Conservation (phyloP, 2,113 vertebrate genomes). For the Crypturellus undulatus region DNA sequence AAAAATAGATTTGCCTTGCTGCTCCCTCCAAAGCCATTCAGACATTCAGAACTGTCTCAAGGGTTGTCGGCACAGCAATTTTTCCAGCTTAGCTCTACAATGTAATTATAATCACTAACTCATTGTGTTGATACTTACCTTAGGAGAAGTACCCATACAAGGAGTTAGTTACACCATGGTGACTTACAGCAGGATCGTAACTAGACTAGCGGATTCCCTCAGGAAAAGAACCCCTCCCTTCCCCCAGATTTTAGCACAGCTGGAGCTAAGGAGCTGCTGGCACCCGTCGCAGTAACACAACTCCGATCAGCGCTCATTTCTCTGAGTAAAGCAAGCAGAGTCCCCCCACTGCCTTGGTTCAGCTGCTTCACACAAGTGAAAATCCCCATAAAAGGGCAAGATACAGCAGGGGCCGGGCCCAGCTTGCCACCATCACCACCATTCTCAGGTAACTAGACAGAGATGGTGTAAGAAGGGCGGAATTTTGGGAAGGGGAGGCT, state of each 20-base stretch:
- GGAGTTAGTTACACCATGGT: slow-evolving; percentile 23
- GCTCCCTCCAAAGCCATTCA: neutral
- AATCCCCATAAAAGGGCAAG: neutral
- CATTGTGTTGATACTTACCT: slow-evolving; percentile 43
- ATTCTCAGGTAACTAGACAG: neutral
- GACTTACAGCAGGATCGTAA: neutral
- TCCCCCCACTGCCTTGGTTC: neutral
- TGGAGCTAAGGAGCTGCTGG: neutral
- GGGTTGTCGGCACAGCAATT: neutral
- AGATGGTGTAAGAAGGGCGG: neutral
- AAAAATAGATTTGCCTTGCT: neutral
- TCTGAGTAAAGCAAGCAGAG: neutral
- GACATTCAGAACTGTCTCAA: neutral
- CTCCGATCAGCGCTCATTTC: neutral
- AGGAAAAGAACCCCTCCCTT: neutral
- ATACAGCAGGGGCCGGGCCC: neutral
- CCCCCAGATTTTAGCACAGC: neutral
- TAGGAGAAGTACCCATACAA: slow-evolving; percentile 52
- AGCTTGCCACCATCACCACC: neutral
- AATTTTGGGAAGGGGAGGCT: neutral
- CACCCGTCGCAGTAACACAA: neutral
- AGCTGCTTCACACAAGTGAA: neutral
- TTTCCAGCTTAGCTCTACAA: neutral
- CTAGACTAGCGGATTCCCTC: neutral
- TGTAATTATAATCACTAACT: slow-evolving; percentile 8